These are phyloP conservation scores for Pogoniulus pusillus DNA, from an alignment of 2,797 vertebrate genomes.

Conservation along the genomic window DNA sequence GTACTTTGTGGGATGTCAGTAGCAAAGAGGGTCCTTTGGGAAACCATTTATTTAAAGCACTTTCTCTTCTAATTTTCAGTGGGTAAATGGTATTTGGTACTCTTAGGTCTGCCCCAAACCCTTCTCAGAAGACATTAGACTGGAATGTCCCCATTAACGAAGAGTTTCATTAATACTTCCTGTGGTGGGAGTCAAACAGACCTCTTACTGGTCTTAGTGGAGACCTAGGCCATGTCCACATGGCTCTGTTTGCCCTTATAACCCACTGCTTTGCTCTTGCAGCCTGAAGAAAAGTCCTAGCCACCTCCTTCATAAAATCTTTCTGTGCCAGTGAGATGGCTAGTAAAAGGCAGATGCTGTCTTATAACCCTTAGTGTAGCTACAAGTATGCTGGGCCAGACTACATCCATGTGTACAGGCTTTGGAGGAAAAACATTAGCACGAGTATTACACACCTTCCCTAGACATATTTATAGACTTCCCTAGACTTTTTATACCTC, in stretches of 20 bases:
- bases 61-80: neutral
- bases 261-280: neutral
- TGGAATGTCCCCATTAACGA: neutral
- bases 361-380: neutral
- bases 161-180: neutral
- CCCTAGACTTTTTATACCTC: neutral
- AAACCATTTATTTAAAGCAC: neutral
- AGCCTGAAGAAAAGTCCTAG: neutral
- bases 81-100: neutral
- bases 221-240: neutral
- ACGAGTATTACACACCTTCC: neutral
- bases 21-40: neutral
- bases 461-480: too few relatives aligned
- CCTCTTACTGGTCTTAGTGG: neutral
- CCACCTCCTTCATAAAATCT: neutral
- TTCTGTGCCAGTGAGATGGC: neutral
- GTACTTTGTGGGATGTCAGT: neutral
- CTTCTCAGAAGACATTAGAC: neutral
- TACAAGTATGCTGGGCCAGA: neutral
- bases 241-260: neutral
- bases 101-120: neutral
- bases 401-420: accelerated
- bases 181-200: neutral
- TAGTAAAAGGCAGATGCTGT: neutral
- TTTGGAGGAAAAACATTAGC: neutral